phyloP scores from a whole-genome alignment of 1,140 invertebrate species.

The Plectus sambesii region DNA sequence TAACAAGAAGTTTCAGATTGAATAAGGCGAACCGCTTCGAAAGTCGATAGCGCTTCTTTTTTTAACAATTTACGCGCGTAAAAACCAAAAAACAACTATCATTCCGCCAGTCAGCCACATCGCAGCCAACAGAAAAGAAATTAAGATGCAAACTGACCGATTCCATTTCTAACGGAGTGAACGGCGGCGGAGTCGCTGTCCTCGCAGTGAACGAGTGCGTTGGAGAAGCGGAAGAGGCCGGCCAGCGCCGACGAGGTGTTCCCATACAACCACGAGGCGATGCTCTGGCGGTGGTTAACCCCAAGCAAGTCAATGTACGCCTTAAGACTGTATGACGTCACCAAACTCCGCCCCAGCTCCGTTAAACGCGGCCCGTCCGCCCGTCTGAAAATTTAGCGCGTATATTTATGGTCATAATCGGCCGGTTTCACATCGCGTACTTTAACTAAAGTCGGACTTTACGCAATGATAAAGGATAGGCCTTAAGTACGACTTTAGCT shows the following conservation, averaged over 20 bases:
- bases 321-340: conserved; percentile 22
- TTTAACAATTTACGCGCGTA: neutral
- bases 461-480: neutral
- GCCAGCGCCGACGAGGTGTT: conserved; percentile 14
- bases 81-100: too few relatives aligned
- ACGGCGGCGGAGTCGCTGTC: conserved; percentile 17
- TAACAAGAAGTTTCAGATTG: too few relatives aligned
- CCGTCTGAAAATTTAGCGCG: conserved; percentile 11
- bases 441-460: too few relatives aligned
- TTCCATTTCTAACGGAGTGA: conserved; percentile 21
- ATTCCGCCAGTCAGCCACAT: too few relatives aligned
- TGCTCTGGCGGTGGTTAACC: conserved; percentile 25
- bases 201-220: conserved; percentile 17
- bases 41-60: too few relatives aligned
- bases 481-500: neutral
- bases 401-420: too few relatives aligned
- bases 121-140: conserved; percentile 6
- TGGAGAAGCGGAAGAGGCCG: conserved; percentile 19
- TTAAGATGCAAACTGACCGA: conserved; percentile 14
- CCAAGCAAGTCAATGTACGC: conserved; percentile 27
- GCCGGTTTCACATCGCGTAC: too few relatives aligned
- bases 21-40: too few relatives aligned
- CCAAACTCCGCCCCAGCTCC: conserved; percentile 24
- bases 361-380: conserved; percentile 19
- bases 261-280: conserved; percentile 25